Evolutionary conservation across 2,113 vertebrate genomes (phyloP), one percentile per base, ranked within the genome.

Genomic region (Nannospalax galili): DNA sequence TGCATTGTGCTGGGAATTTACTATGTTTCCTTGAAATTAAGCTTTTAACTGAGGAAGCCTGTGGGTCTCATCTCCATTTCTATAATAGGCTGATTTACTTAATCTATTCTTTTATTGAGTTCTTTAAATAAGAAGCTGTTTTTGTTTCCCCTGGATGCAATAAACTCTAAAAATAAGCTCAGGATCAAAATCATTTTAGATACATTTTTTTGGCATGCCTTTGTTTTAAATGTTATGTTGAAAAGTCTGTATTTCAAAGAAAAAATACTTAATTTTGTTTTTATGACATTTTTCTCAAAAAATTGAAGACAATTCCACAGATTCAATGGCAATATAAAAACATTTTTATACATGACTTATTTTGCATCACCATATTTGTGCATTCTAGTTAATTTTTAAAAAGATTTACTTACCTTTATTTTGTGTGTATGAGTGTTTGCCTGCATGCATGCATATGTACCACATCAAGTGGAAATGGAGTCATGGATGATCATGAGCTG

Each of bases 61-160:
- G 65, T 94, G 75, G 91, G 94, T 65, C 72, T 95, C 69, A 96
- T 97, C 82, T 96, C 28, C 11, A 86, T 95, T 97, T 97, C 89
- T 69, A 84, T 95, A 95, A 97, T 91, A 91, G 84, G 60, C 93
- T 77, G 64, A 95, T 42, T 96, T 86, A 95, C 81, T 97, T 96
- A 95, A 92, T 91, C 92, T 96, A 78, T 58, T 89, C 74, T 95
- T 95, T 93, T 90, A 97, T 95, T 93, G 87, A 74, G 15, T 94
- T 93, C 85, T 95, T 95, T 95, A 94, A 96, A 86, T 95, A 96
- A 96, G 74, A 97, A 92, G 91, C 84, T 88, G 28, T 67, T 97
- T 96, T 84, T 93, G 69, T 91, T 95, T 96, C 81, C 65, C 56
- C 15, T 79, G 32, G 73, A 91, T 91, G 52, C 92, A 91, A 89